Conservation (phyloP, 2,113 vertebrate genomes). For the Regulus satrapa region DNA sequence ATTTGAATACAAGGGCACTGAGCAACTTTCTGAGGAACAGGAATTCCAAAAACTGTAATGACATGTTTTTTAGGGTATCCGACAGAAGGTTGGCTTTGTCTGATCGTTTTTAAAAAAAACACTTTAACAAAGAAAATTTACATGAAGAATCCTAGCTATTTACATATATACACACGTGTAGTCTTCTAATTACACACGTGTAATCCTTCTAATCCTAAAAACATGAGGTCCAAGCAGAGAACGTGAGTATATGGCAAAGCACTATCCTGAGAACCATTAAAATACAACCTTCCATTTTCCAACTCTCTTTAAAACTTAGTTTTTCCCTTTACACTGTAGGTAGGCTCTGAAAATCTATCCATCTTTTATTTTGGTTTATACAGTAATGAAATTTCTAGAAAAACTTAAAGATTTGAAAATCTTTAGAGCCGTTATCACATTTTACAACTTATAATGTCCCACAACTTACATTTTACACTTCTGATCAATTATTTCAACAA, state of each 20-base stretch:
- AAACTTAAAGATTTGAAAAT: not conserved
- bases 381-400: not conserved
- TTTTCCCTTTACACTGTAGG: not conserved
- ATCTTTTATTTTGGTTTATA: not conserved
- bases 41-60: not conserved
- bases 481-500: not conserved
- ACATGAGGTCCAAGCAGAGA: not conserved
- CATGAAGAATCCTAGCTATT: not conserved
- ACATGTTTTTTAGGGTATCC: not conserved
- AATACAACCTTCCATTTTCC: not conserved
- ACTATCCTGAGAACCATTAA: not conserved
- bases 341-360: not conserved
- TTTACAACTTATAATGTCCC: not conserved
- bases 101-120: not conserved
- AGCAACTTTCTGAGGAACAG: not conserved
- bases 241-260: not conserved
- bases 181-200: not conserved
- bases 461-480: not conserved
- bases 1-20: not conserved
- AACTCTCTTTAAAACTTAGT: not conserved
- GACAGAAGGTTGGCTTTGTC: not conserved
- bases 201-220: not conserved
- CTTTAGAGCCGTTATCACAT: not conserved
- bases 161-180: not conserved
- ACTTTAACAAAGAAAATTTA: not conserved